Conservation (phyloP, 2,113 vertebrate species). For the Tetrao urogallus region DNA sequence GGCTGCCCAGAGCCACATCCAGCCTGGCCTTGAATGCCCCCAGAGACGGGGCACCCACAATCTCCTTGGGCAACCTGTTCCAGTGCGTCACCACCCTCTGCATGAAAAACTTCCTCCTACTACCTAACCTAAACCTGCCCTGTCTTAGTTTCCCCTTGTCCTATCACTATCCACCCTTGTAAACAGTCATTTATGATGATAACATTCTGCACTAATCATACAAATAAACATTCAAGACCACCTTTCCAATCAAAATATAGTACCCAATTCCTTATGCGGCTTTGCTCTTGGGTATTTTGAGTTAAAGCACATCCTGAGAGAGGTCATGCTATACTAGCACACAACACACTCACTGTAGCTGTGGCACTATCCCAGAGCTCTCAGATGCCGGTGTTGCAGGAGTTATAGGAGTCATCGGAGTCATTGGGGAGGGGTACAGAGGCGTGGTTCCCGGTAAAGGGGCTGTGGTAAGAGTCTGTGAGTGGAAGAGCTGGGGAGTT, state of each 20-base stretch:
- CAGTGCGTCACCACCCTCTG: too few relatives aligned
- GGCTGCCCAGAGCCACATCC: too few relatives aligned
- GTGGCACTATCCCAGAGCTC: slow-evolving; percentile 97
- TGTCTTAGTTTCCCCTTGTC: too few relatives aligned
- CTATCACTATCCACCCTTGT: too few relatives aligned
- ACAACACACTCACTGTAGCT: slow-evolving; percentile 88
- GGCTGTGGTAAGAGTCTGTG: slow-evolving; percentile 92
- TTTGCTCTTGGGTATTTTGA: not conserved
- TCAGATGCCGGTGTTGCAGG: slow-evolving; percentile 94
- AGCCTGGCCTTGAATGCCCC: too few relatives aligned
- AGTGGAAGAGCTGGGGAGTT: slow-evolving; percentile 95
- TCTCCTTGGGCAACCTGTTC: too few relatives aligned
- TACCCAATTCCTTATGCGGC: not conserved
- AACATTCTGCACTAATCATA: not conserved
- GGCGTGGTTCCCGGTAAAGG: slow-evolving; percentile 93
- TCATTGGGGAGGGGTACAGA: slow-evolving; percentile 90
- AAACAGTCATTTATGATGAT: too few relatives aligned
- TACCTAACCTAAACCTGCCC: too few relatives aligned
- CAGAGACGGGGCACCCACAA: too few relatives aligned
- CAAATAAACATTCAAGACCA: not conserved
- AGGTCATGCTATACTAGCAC: not conserved
- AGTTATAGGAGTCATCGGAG: slow-evolving; percentile 96
- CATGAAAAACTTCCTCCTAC: too few relatives aligned
- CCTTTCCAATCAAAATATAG: not conserved
- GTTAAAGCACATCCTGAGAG: not conserved